Conservation (phyloP, 1,140 invertebrate genomes). For the Globodera ellingtonae region DNA sequence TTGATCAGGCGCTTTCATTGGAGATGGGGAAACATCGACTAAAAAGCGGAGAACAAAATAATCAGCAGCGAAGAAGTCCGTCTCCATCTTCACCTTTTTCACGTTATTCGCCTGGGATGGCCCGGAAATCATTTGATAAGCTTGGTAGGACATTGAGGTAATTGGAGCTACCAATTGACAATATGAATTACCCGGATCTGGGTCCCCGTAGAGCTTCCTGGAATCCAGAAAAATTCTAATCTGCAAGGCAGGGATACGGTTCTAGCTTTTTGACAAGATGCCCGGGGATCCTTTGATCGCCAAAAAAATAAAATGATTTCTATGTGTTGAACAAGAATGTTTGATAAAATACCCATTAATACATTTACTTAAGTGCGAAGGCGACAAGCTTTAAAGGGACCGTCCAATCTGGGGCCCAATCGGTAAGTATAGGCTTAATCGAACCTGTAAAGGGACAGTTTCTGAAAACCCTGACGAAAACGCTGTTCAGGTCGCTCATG, state of each 20-base stretch:
- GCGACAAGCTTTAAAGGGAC: conserved; percentile 59
- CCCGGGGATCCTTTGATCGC: too few relatives aligned
- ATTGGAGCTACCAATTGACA: not conserved
- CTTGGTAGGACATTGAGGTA: conserved; percentile 61
- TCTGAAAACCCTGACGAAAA: not conserved
- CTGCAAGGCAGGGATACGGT: too few relatives aligned
- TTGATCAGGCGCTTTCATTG: conserved; percentile 38
- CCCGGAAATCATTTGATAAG: conserved; percentile 59
- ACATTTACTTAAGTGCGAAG: conserved; percentile 51
- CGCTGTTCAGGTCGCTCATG: conserved; percentile 48
- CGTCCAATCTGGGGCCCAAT: conserved; percentile 55
- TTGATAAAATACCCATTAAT: not conserved
- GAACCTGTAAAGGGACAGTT: not conserved
- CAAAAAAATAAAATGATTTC: too few relatives aligned
- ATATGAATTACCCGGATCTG: too few relatives aligned
- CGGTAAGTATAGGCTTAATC: conserved; percentile 43
- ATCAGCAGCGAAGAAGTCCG: conserved; percentile 26
- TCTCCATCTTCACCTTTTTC: conserved; percentile 52
- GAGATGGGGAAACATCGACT: not conserved
- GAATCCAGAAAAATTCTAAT: too few relatives aligned
- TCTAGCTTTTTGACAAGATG: too few relatives aligned
- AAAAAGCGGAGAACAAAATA: conserved; percentile 21
- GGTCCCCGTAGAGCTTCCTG: too few relatives aligned
- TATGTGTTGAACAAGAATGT: too few relatives aligned
- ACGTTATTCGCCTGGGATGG: conserved; percentile 60